Evolutionary conservation across 2,888 invertebrate genomes (phyloP).

Genomic region (Meandrusa payeni): DNA sequence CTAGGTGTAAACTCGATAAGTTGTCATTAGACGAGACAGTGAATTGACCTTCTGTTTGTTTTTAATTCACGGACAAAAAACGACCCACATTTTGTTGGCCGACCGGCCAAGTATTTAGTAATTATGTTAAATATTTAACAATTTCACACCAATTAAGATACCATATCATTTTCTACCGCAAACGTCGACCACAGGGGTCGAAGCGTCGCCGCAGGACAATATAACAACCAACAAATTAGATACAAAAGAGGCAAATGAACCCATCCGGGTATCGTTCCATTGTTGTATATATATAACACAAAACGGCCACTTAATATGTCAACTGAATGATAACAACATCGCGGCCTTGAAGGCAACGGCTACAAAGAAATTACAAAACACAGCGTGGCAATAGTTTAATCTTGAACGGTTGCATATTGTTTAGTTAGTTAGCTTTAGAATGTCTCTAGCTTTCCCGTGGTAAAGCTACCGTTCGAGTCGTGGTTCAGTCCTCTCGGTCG

Average conservation of each 20-base stretch:
- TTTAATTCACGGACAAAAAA: slow-evolving; percentile 27
- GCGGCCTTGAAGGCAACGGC: slow-evolving; percentile 12
- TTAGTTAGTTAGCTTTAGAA: too few relatives aligned
- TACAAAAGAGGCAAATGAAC: slow-evolving; percentile 3
- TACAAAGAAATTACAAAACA: slow-evolving; percentile 13
- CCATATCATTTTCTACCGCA: neutral
- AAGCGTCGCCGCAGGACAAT: too few relatives aligned
- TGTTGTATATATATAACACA: slow-evolving; percentile 10
- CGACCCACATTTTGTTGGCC: slow-evolving; percentile 35
- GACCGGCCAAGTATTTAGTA: slow-evolving; percentile 29
- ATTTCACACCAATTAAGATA: neutral
- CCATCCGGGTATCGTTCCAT: slow-evolving; percentile 2
- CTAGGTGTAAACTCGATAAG: too few relatives aligned
- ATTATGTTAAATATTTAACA: slow-evolving; percentile 4
- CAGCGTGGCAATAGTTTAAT: slow-evolving; percentile 2
- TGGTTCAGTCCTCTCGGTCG: too few relatives aligned
- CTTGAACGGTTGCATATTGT: slow-evolving; percentile 6
- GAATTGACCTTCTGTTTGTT: slow-evolving; percentile 15
- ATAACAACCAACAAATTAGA: too few relatives aligned
- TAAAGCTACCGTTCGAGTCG: too few relatives aligned
- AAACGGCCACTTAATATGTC: slow-evolving; percentile 12
- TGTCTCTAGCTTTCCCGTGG: too few relatives aligned
- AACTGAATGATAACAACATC: slow-evolving; percentile 14
- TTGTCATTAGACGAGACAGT: slow-evolving; percentile 1
- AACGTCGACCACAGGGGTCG: neutral